Evolutionary conservation across 2,113 vertebrate genomes (phyloP).

Genomic region (Ciconia maguari): DNA sequence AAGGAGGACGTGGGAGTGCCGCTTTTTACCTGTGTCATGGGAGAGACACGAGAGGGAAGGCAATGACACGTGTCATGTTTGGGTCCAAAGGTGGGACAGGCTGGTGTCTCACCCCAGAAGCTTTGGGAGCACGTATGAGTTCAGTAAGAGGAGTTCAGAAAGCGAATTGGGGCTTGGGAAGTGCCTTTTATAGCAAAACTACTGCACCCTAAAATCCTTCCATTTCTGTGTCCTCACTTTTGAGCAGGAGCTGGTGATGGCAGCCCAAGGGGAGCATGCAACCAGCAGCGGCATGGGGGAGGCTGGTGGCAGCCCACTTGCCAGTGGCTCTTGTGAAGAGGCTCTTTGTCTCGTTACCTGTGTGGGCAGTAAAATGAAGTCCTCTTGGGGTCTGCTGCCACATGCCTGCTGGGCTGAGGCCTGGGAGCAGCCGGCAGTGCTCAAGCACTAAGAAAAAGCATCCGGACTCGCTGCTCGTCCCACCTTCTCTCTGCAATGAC

Average conservation of each 20-base stretch:
- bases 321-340: not conserved
- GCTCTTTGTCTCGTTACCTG: not conserved
- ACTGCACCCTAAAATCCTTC: no score
- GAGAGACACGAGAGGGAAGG: not conserved
- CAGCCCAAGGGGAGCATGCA: not conserved
- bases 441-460: not conserved
- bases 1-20: not conserved
- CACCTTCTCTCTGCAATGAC: not conserved
- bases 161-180: not conserved
- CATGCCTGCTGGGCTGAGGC: not conserved
- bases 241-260: not conserved
- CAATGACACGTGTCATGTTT: not conserved
- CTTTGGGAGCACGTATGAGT: not conserved
- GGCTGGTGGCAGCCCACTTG: accelerated
- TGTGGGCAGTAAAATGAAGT: not conserved
- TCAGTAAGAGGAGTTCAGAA: not conserved
- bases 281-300: accelerated
- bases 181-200: not conserved
- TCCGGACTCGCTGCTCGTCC: not conserved
- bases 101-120: not conserved
- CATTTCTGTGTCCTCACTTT: not conserved
- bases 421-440: not conserved
- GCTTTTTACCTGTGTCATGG: not conserved
- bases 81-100: not conserved
- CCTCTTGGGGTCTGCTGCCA: not conserved